These are phyloP conservation scores for Watsonalla cultraria DNA, from an alignment of 2,888 invertebrate genomes.

Conservation along the genomic window DNA sequence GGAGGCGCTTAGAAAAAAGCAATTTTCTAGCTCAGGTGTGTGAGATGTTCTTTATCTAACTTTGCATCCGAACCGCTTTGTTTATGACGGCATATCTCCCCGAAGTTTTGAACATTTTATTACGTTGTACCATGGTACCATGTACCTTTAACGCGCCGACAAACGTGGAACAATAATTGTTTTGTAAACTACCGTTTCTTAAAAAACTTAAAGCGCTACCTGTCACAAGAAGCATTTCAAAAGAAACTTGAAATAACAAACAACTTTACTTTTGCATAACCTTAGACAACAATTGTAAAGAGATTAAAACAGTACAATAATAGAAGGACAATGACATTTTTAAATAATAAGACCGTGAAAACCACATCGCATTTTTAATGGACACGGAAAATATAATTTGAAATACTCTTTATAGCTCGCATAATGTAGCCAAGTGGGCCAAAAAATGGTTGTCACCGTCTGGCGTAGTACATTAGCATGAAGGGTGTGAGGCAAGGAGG, in stretches of 20 bases:
- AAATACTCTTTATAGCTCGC: conserved; percentile 74
- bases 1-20: conserved; percentile 77
- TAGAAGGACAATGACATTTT: conserved; percentile 38
- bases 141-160: conserved; percentile 53
- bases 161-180: conserved; percentile 55
- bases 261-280: conserved; percentile 24
- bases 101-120: conserved; percentile 76
- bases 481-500: conserved; percentile 75
- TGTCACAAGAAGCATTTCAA: conserved; percentile 24
- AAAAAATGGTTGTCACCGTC: conserved; percentile 79
- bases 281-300: conserved; percentile 19
- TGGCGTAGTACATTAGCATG: conserved; percentile 77
- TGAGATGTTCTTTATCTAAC: conserved; percentile 79
- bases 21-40: conserved; percentile 79
- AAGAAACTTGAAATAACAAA: conserved; percentile 18
- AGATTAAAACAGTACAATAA: conserved; percentile 16
- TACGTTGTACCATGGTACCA: conserved; percentile 57
- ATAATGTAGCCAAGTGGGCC: conserved; percentile 78
- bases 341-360: conserved; percentile 52
- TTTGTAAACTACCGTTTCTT: conserved; percentile 50
- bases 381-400: conserved; percentile 75
- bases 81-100: conserved; percentile 75
- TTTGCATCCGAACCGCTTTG: conserved; percentile 77
- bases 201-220: conserved; percentile 54
- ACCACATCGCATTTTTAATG: conserved; percentile 72